A percentile compares a stretch with the other conserved stretches of the same genome.
These are phyloP conservation scores for Sus cebifrons DNA, from an alignment of 2,797 vertebrate genomes.

Conservation along the genomic window DNA sequence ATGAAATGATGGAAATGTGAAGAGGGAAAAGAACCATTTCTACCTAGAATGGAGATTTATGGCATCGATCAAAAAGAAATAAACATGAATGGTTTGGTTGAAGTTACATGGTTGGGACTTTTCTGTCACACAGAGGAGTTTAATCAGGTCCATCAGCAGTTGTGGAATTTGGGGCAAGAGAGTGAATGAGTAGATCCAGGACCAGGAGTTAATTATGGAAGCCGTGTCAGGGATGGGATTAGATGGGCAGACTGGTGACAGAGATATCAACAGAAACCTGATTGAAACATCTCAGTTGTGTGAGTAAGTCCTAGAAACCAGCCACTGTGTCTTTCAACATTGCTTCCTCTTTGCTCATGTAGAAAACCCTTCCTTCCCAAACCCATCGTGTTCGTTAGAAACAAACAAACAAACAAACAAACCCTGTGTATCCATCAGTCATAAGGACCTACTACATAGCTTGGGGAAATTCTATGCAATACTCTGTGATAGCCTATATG, in stretches of 20 bases:
- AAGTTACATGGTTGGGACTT: neutral
- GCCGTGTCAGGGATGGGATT: conserved; percentile 20
- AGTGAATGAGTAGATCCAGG: conserved; percentile 36
- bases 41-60: neutral
- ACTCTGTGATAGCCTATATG: too few relatives aligned
- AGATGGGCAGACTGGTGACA: neutral
- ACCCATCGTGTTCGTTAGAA: neutral
- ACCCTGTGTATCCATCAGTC: too few relatives aligned
- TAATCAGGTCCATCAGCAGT: neutral
- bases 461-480: too few relatives aligned
- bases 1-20: neutral
- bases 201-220: conserved; percentile 59
- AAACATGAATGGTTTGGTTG: neutral
- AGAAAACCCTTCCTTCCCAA: neutral
- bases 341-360: neutral
- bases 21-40: neutral
- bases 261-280: neutral
- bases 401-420: too few relatives aligned
- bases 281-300: neutral
- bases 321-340: neutral
- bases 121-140: neutral
- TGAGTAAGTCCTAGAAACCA: neutral
- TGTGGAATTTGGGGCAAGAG: neutral
- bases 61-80: neutral
- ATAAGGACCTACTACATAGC: too few relatives aligned